Evolutionary conservation across 2,113 vertebrate genomes (phyloP).

Genomic region (Hipposideros armiger): DNA sequence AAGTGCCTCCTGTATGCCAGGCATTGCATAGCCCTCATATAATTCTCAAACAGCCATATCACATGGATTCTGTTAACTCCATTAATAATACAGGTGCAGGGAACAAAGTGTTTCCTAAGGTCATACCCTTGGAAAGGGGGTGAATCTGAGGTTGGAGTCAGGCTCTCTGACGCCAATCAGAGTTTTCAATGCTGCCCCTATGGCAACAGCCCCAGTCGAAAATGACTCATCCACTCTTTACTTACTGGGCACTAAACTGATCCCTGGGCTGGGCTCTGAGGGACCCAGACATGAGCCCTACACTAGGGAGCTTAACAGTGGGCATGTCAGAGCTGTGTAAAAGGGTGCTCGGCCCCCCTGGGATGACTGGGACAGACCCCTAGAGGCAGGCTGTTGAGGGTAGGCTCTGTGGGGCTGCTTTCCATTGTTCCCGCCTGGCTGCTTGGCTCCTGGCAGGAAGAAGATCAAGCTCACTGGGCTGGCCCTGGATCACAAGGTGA

Average conservation of each 20-base stretch:
- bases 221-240: background rate
- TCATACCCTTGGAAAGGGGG: background rate
- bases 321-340: background rate
- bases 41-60: background rate
- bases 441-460: constrained; percentile 84
- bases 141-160: background rate
- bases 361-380: background rate
- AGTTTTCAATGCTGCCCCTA: background rate
- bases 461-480: constrained; percentile 83
- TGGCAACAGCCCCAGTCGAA: background rate
- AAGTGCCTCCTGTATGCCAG: background rate
- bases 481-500: constrained; percentile 87
- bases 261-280: background rate
- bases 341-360: background rate
- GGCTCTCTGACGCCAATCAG: background rate
- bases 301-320: background rate
- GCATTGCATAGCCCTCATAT: too few relatives aligned
- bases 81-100: background rate
- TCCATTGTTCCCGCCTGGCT: background rate
- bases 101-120: background rate
- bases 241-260: background rate
- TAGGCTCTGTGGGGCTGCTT: background rate
- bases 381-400: background rate
- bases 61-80: background rate
- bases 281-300: background rate